These are phyloP conservation scores for Sisor rabdophorus DNA, from an alignment of 2,113 vertebrate species.

Conservation along the genomic window DNA sequence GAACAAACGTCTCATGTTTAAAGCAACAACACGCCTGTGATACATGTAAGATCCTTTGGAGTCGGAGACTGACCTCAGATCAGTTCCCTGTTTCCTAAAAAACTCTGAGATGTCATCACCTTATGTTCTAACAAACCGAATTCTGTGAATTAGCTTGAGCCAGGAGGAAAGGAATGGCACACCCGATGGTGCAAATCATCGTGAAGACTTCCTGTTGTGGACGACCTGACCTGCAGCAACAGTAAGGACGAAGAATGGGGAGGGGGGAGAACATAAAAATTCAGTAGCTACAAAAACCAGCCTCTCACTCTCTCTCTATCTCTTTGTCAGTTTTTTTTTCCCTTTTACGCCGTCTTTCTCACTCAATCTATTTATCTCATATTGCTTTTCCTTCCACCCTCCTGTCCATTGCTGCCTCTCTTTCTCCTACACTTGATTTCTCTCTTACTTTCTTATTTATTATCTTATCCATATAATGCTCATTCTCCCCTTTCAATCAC, in stretches of 20 bases:
- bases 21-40: background rate
- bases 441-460: too few species aligned
- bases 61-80: background rate
- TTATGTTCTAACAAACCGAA: background rate
- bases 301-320: background rate
- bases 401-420: too few species aligned
- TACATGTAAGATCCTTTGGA: background rate
- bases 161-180: background rate
- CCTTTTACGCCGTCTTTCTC: too few species aligned
- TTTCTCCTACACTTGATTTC: background rate
- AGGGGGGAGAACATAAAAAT: background rate
- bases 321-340: too few species aligned
- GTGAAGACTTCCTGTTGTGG: slow-evolving; percentile 32
- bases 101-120: background rate
- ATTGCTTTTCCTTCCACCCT: background rate
- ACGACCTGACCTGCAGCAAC: background rate
- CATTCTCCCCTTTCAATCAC: too few species aligned
- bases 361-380: background rate
- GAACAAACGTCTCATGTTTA: slow-evolving; percentile 1
- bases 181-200: slow-evolving; percentile 28
- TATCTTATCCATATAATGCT: too few species aligned
- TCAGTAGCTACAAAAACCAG: slow-evolving; percentile 2
- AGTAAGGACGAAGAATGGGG: background rate
- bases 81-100: background rate
- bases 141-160: slow-evolving; percentile 21